phyloP scores from a whole-genome alignment of 2,113 vertebrate species.

The Scomber japonicus region DNA sequence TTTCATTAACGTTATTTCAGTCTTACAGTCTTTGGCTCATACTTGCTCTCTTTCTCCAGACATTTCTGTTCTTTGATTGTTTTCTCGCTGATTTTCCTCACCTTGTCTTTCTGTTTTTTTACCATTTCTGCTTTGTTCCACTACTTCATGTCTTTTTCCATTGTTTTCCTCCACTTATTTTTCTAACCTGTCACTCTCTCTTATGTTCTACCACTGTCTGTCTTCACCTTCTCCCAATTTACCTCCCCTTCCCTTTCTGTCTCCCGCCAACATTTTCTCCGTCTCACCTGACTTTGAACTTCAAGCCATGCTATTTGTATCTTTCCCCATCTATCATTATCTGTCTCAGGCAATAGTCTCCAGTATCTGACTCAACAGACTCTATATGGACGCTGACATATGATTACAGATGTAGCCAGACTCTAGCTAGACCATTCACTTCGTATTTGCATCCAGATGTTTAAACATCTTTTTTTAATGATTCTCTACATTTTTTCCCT shows the following conservation, averaged over 20 bases:
- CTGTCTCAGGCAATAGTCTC: constrained; percentile 37
- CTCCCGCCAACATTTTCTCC: constrained; percentile 55
- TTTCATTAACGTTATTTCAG: constrained; percentile 45
- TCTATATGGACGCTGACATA: constrained; percentile 35
- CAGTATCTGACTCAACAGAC: neutral
- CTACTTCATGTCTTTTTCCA: constrained; percentile 25
- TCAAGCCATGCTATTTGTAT: constrained; percentile 47
- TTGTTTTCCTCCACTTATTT: constrained; percentile 46
- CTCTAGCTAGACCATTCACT: constrained; percentile 45
- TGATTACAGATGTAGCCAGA: constrained; percentile 58
- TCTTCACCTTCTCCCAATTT: constrained; percentile 43
- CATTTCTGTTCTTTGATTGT: constrained; percentile 27
- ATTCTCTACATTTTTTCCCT: constrained; percentile 29
- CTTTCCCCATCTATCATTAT: constrained; percentile 62
- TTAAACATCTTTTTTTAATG: constrained; percentile 35
- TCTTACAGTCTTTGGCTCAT: constrained; percentile 12
- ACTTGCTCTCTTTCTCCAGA: constrained; percentile 8
- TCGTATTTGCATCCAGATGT: constrained; percentile 58
- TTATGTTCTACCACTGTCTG: constrained; percentile 52
- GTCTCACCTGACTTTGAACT: constrained; percentile 71
- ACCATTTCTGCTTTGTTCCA: constrained; percentile 24
- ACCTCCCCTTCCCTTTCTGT: constrained; percentile 40
- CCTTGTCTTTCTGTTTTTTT: constrained; percentile 6
- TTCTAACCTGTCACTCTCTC: constrained; percentile 48
- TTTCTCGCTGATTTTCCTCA: neutral